Conservation (phyloP, 2,113 vertebrate species). For the Halcyon senegalensis region DNA sequence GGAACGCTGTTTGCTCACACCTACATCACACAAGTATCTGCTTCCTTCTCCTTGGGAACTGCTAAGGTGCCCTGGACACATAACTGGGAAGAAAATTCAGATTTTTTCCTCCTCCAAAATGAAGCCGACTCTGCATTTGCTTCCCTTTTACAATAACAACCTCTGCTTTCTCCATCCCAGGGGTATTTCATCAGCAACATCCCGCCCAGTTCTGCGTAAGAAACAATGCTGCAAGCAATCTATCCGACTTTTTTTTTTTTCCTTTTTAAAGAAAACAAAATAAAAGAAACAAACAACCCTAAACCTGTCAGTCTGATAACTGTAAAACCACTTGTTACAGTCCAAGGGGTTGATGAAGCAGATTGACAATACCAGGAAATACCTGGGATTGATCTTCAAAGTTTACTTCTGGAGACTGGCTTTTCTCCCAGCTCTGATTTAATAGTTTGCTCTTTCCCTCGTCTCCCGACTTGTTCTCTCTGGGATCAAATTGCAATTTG, state of each 20-base stretch:
- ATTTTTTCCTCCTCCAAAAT: neutral
- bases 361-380: constrained; percentile 63
- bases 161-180: constrained; percentile 30
- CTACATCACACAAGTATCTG: neutral
- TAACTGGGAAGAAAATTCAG: neutral
- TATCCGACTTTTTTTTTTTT: neutral
- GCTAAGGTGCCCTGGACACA: neutral
- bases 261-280: neutral
- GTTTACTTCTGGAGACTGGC: constrained; percentile 36
- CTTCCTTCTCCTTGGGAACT: neutral
- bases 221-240: neutral
- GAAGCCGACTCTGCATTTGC: neutral
- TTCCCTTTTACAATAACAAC: constrained; percentile 8
- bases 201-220: constrained; percentile 28
- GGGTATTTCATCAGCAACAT: constrained; percentile 54
- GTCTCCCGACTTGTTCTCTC: neutral
- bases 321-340: neutral
- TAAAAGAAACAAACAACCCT: neutral
- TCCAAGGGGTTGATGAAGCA: neutral
- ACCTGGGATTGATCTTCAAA: constrained; percentile 39
- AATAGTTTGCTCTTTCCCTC: constrained; percentile 24
- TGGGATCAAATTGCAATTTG: neutral
- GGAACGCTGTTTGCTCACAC: neutral
- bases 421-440: constrained; percentile 33
- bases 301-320: neutral